Percentiles rank a stretch among this genome's conserved stretches.
These are phyloP conservation scores for Candidula unifasciata DNA, from an alignment of 2,888 invertebrate genomes.

Conservation along the genomic window DNA sequence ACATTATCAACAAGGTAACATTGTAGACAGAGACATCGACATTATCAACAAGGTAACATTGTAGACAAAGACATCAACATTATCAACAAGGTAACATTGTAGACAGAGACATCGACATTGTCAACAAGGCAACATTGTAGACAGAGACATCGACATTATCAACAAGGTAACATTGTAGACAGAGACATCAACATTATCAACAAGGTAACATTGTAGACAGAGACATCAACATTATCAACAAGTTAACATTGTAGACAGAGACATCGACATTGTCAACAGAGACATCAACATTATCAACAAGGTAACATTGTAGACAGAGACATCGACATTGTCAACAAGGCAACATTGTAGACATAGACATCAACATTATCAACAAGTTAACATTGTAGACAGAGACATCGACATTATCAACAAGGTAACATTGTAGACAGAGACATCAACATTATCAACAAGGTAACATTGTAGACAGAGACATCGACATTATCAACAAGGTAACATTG, in stretches of 20 bases:
- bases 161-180: too few species aligned
- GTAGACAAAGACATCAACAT: slow-evolving; percentile 66
- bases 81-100: slow-evolving; percentile 61
- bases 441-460: too few species aligned
- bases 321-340: slow-evolving; percentile 1
- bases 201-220: neutral
- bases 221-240: too few species aligned
- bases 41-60: slow-evolving; percentile 63
- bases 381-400: neutral
- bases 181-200: too few species aligned
- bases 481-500: slow-evolving; percentile 66
- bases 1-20: slow-evolving; percentile 65
- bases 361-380: slow-evolving; percentile 60
- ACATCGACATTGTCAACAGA: slow-evolving; percentile 64
- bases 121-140: neutral
- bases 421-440: neutral
- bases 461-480: slow-evolving; percentile 57
- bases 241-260: too few species aligned
- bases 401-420: neutral
- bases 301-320: slow-evolving; percentile 52
- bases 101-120: neutral
- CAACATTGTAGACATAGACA: neutral
- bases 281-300: slow-evolving; percentile 64
- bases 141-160: neutral
- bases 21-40: slow-evolving; percentile 62